Base-by-base conservation (phyloP, 2,888 invertebrate species). In the Carcina quercana region DNA sequence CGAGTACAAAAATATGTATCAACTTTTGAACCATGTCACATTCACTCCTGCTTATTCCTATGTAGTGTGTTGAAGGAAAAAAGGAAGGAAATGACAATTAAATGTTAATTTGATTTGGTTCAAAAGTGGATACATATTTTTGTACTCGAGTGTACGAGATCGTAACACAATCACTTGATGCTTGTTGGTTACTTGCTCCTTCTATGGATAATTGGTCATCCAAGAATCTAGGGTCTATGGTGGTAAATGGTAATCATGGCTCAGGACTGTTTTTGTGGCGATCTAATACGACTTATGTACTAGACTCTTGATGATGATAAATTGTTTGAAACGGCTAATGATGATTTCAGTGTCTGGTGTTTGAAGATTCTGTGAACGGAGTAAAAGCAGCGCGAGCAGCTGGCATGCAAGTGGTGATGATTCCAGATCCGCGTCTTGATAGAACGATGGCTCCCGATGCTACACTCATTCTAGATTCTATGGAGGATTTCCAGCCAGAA, bases 311-410 rank as follows among this genome's bases (percentile, higher is more conserved):
- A 3, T 28, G 17, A 4, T 21, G 13, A 20, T n/a, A 27, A n/a
- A n/a, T n/a, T n/a, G n/a, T n/a, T n/a, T n/a, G n/a, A n/a, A n/a
- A n/a, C 13, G 4, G 15, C 15, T 14, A 25, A 12, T 3, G 15
- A 15, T 15, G 39, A 14, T 55, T 62, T 22, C 71, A 91, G 89
- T 93, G 93, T 54, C 71, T 96, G 35, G 95, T 95, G 1, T 94
- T 96, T 62, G 97, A 97, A 74, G 97, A 97, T 73, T 92, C 97
- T 0, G 88, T 93, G 0, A 95, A 95, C 67, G 97, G 97, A 1
- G 93, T 96, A 0, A 73, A 76, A 38, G 93, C 93, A 1, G 96
- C 91, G 0, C 63, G 85, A 5, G 86, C 87, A 2, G 96, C 96
- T 5, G 92, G 92, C 3, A 96, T 96, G 96, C 93, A 93, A 60